Percentiles rank a stretch among this genome's conserved stretches.
phyloP scores from a whole-genome alignment of 2,888 invertebrate genomes.

The Trileptium ribeirensis region DNA sequence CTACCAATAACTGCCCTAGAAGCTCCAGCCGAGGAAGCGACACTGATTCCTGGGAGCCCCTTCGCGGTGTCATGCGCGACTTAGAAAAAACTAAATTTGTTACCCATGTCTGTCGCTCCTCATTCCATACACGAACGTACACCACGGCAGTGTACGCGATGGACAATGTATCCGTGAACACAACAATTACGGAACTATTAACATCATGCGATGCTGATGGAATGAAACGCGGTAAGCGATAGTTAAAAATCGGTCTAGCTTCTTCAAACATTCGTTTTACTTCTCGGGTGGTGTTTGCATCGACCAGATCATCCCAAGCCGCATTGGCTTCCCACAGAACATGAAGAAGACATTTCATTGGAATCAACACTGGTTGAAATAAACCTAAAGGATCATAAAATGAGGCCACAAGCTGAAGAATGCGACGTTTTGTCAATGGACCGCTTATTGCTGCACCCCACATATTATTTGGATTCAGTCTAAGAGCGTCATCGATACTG shows the following conservation, averaged over 20 bases:
- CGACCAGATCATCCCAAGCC: slow-evolving; percentile 41
- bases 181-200: slow-evolving; percentile 15
- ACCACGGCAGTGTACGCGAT: slow-evolving; percentile 35
- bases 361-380: slow-evolving; percentile 25
- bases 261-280: no score
- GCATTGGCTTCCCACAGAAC: slow-evolving; percentile 35
- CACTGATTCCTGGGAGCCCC: slow-evolving; percentile 35
- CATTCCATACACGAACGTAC: slow-evolving; percentile 30
- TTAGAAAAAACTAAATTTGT: slow-evolving; percentile 27
- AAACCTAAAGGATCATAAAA: slow-evolving; percentile 37
- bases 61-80: slow-evolving; percentile 36
- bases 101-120: neutral
- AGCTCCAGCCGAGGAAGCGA: no score
- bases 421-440: slow-evolving; percentile 30
- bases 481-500: slow-evolving; percentile 9
- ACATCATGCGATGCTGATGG: no score
- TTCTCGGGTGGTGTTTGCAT: no score
- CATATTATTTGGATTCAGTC: slow-evolving; percentile 1
- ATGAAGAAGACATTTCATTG: slow-evolving; percentile 39
- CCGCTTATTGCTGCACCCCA: no score
- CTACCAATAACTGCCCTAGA: slow-evolving; percentile 24
- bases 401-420: slow-evolving; percentile 32
- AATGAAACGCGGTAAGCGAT: no score
- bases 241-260: no score
- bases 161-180: slow-evolving; percentile 39